These are phyloP conservation scores for Gallirallus australis DNA, from an alignment of 2,797 vertebrate species.

Conservation along the genomic window DNA sequence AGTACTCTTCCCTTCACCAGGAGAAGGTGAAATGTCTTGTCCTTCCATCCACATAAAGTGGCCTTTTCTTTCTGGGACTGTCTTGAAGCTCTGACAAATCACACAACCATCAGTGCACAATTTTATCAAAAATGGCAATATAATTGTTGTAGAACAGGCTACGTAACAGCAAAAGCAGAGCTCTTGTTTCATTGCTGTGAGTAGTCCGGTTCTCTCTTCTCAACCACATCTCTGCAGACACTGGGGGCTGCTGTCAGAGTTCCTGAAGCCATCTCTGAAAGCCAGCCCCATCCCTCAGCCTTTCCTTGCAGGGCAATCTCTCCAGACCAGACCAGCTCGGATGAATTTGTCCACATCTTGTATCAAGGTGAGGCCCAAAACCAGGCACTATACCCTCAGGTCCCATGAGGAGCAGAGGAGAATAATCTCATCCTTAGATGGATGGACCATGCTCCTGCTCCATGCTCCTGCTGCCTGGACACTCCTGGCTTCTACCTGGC, in stretches of 20 bases:
- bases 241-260: accelerated
- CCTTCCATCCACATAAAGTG: neutral
- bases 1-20: neutral
- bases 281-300: neutral
- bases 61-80: neutral
- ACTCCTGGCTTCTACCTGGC: neutral
- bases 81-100: neutral
- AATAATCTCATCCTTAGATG: neutral
- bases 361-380: neutral
- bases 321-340: neutral
- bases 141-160: neutral
- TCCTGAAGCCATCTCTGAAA: neutral
- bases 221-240: neutral
- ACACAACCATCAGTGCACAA: accelerated
- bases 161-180: neutral
- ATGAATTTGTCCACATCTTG: neutral
- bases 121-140: neutral
- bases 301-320: neutral
- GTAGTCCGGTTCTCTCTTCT: neutral
- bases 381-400: accelerated
- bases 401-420: neutral
- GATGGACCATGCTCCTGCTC: neutral
- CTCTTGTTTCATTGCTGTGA: neutral
- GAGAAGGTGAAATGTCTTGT: neutral
- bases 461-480: neutral